Evolutionary conservation across 1,140 invertebrate species (phyloP), one percentile per base, ranked within the genome.

Genomic region (Lysiphlebus fabarum): DNA sequence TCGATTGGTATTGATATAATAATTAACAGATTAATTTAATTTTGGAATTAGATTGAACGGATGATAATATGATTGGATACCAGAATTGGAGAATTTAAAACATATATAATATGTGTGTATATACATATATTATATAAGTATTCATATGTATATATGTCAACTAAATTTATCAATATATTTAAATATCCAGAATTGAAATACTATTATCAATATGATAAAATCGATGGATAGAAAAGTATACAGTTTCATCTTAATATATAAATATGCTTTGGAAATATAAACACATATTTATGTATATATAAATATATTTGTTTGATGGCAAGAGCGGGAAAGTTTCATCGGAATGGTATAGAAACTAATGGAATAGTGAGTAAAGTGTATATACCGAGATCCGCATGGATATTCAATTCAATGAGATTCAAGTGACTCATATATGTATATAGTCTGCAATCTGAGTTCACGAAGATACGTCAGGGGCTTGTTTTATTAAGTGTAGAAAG

Each of bases 1-100:
- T 2, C 4, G 2, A 42, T 2, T 42, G 2, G 2, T n/a, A 2
- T 42, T n/a, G 41, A n/a, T 7, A 10, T 49, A 11, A 5, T 6
- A 14, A 36, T 51, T 51, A 37, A 34, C 49, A 51, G 36, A 36
- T n/a, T 14, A 34, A 51, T 51, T 37, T 51, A 51, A 51, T 51
- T 51, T 51, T 26, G n/a, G 14, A 51, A 37, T 51, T 51, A n/a
- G 34, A 37, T 38, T 10, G 49, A 12, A 9, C 38, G 34, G 7
- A 5, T 5, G 33, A 36, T 6, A 38, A 51, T 51, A 37, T 51
- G 49, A 51, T 51, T 51, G 49, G 49, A 51, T 51, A 14, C 36
- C 38, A 38, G 49, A 51, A 51, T 51, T 12, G 36, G 36, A n/a
- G 49, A 37, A 11, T 12, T 37, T 37, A 34, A 51, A 7, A 36